Conservation (phyloP, 2,113 vertebrate genomes). For the Syrrhaptes paradoxus region DNA sequence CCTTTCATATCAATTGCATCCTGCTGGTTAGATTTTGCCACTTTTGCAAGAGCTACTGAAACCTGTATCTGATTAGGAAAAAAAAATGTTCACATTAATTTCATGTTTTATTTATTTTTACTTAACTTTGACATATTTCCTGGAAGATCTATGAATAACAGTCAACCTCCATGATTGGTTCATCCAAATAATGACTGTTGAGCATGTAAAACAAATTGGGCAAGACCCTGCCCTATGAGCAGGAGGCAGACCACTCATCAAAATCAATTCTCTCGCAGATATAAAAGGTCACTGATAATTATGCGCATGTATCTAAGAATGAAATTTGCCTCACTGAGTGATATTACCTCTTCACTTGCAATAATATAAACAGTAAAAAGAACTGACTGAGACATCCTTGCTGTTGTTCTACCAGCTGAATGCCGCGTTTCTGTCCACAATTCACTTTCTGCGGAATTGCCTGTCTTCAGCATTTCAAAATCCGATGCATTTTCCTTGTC, state of each 20-base stretch:
- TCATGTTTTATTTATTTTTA: slow-evolving; percentile 12
- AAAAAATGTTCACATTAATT: neutral
- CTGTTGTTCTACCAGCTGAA: neutral
- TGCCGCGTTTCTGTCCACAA: neutral
- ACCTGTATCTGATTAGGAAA: neutral
- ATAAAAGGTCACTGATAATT: slow-evolving; percentile 47
- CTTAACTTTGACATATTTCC: neutral
- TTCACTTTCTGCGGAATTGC: neutral
- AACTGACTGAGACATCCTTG: neutral
- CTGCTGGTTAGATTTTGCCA: neutral
- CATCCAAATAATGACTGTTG: neutral
- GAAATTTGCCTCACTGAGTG: slow-evolving; percentile 6
- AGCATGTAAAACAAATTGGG: slow-evolving; percentile 20
- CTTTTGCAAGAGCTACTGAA: neutral
- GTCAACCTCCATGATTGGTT: slow-evolving; percentile 9
- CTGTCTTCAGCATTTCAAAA: neutral
- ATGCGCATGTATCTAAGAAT: neutral
- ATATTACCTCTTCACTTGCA: neutral
- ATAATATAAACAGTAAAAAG: neutral
- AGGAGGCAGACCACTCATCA: neutral
- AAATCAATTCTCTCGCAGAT: slow-evolving; percentile 24
- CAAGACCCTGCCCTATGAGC: neutral
- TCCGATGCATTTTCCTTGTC: neutral
- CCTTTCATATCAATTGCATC: neutral
- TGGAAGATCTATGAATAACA: slow-evolving; percentile 1